Evolutionary conservation across 92 coral and sea anemone species (phyloP).

Genomic region (Muricea muricata): DNA sequence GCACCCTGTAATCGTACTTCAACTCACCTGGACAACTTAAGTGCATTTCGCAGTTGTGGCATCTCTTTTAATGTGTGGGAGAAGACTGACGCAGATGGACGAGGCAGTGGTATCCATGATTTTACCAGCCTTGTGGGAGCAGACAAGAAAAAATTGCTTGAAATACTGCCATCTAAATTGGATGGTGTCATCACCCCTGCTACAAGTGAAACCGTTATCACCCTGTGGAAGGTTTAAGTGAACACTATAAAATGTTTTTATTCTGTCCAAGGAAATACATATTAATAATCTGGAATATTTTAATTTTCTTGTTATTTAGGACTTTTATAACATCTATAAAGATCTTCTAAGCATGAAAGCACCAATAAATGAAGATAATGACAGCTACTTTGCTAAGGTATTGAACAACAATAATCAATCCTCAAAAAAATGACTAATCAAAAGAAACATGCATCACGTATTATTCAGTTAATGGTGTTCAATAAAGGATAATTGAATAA

Average conservation of each 20-base stretch:
- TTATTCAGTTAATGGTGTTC: no score
- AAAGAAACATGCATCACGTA: no score
- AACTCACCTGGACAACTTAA: slow-evolving; percentile 46
- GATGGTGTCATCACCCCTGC: slow-evolving; percentile 58
- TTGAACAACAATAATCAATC: no score
- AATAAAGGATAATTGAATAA: no score
- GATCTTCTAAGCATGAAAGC: slow-evolving; percentile 50
- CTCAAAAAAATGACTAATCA: neutral
- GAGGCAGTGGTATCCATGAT: slow-evolving; percentile 62
- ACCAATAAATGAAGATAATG: slow-evolving; percentile 63
- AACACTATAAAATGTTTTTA: neutral
- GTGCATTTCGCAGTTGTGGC: slow-evolving; percentile 70
- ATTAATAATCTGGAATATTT: neutral
- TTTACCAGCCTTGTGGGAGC: slow-evolving; percentile 71
- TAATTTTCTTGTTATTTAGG: neutral
- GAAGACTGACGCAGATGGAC: slow-evolving; percentile 70
- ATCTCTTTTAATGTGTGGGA: slow-evolving; percentile 71
- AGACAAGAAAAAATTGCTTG: slow-evolving; percentile 62
- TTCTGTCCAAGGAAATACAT: no score
- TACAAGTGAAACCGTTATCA: slow-evolving; percentile 57
- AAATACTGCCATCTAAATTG: slow-evolving; percentile 62
- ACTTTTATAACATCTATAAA: slow-evolving; percentile 48
- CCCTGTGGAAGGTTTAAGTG: slow-evolving; percentile 65
- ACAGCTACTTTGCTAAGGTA: slow-evolving; percentile 64
- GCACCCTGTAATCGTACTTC: no score